A percentile compares a stretch with the other conserved stretches of the same genome.
These are phyloP conservation scores for Tachina lurida DNA, from an alignment of 2,888 invertebrate genomes.

Conservation along the genomic window DNA sequence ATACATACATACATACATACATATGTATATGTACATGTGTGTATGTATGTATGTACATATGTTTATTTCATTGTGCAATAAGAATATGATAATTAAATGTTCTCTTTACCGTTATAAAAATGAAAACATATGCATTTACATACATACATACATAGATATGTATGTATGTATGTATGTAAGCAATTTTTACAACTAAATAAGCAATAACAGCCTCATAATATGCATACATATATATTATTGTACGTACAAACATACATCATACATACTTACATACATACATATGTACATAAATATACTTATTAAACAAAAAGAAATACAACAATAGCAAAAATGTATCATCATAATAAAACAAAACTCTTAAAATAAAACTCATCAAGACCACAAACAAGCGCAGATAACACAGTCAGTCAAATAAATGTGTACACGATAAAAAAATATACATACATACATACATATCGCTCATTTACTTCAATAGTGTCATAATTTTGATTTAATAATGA, in stretches of 20 bases:
- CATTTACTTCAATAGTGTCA: no score
- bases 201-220: neutral
- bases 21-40: neutral
- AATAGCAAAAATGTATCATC: slow-evolving; percentile 38
- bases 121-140: neutral
- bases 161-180: neutral
- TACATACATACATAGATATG: neutral
- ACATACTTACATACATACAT: neutral
- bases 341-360: slow-evolving; percentile 53
- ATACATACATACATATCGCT: no score
- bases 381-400: neutral
- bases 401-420: slow-evolving; percentile 4
- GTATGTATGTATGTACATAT: neutral
- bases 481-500: no score
- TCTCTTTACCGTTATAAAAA: slow-evolving; percentile 9
- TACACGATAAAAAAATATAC: no score
- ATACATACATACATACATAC: neutral
- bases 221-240: neutral
- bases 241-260: no score
- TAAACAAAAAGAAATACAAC: slow-evolving; percentile 22
- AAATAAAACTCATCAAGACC: slow-evolving; percentile 55
- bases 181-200: slow-evolving; percentile 36
- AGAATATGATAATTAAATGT: slow-evolving; percentile 22
- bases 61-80: neutral
- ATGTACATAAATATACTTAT: neutral